Evolutionary conservation across 1,140 invertebrate genomes (phyloP).

Genomic region (Apis florea): DNA sequence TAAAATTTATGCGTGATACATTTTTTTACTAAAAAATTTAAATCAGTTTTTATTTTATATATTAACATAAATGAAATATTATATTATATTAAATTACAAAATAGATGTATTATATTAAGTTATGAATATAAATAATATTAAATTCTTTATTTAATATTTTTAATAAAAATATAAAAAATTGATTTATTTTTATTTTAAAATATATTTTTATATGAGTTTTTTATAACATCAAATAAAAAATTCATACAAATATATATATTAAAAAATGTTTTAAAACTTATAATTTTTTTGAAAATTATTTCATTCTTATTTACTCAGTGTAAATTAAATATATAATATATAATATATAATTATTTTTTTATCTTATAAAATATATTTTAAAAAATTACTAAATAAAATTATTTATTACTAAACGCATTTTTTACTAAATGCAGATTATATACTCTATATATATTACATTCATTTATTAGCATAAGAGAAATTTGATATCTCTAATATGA

Average conservation of each 20-base stretch:
- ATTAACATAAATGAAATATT: too few species aligned
- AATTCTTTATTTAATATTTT: neutral
- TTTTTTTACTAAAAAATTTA: neutral
- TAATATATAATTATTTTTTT: neutral
- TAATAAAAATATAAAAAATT: constrained; percentile 6
- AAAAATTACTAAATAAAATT: constrained; percentile 37
- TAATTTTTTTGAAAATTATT: neutral
- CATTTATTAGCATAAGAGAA: constrained; percentile 25
- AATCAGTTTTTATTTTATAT: neutral
- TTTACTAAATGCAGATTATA: constrained; percentile 33
- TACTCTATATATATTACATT: constrained; percentile 35
- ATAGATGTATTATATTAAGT: neutral
- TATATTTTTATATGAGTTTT: constrained; percentile 1
- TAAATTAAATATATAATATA: constrained; percentile 25
- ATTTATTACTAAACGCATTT: constrained; percentile 7
- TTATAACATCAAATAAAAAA: constrained; percentile 1
- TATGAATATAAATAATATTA: constrained; percentile 1
- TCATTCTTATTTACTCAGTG: constrained; percentile 8
- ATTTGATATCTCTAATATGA: constrained; percentile 33
- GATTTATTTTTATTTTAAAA: neutral
- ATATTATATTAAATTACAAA: neutral
- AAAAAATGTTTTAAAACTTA: neutral
- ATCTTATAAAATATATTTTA: constrained; percentile 39
- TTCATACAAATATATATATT: neutral
- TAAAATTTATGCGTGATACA: neutral